These are phyloP conservation scores for Chymomyza fuscimana DNA, from an alignment of 2,888 invertebrate species.

Conservation along the genomic window DNA sequence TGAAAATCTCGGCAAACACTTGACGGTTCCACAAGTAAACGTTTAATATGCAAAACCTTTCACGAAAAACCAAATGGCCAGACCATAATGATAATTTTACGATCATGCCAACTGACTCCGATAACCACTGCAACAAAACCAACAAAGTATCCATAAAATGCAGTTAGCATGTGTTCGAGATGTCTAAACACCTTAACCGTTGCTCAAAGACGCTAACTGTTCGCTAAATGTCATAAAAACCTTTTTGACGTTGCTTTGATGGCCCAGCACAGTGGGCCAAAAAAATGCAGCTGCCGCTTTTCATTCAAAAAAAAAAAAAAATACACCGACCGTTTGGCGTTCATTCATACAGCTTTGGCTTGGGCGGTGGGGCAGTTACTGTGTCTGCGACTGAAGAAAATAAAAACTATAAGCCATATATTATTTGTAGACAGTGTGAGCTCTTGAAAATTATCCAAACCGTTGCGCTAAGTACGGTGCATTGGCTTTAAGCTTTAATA, in stretches of 20 bases:
- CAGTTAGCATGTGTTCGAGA: conserved; percentile 64
- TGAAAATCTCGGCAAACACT: conserved; percentile 19
- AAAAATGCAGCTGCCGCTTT: neutral
- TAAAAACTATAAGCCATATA: neutral
- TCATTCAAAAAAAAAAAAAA: too few relatives aligned
- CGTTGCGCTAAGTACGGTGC: conserved; percentile 22
- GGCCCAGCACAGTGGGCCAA: neutral
- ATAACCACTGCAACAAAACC: neutral
- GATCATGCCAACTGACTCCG: conserved; percentile 36
- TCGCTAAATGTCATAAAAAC: conserved; percentile 62
- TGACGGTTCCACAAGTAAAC: neutral
- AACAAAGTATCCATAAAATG: conserved; percentile 47
- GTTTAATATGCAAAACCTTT: conserved; percentile 54
- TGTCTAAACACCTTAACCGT: conserved; percentile 59
- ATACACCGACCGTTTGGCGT: neutral
- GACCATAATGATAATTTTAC: conserved; percentile 59
- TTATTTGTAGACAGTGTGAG: neutral
- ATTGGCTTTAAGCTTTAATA: conserved; percentile 3
- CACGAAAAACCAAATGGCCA: conserved; percentile 37
- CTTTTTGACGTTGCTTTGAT: neutral
- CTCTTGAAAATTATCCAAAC: conserved; percentile 17
- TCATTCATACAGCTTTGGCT: neutral
- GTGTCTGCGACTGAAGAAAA: neutral
- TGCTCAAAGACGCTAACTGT: conserved; percentile 42
- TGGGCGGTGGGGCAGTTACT: neutral